A percentile compares a stretch with the other conserved stretches of the same genome.
phyloP scores from a whole-genome alignment of 2,888 invertebrate genomes.

The Ecliptopera silaceata region DNA sequence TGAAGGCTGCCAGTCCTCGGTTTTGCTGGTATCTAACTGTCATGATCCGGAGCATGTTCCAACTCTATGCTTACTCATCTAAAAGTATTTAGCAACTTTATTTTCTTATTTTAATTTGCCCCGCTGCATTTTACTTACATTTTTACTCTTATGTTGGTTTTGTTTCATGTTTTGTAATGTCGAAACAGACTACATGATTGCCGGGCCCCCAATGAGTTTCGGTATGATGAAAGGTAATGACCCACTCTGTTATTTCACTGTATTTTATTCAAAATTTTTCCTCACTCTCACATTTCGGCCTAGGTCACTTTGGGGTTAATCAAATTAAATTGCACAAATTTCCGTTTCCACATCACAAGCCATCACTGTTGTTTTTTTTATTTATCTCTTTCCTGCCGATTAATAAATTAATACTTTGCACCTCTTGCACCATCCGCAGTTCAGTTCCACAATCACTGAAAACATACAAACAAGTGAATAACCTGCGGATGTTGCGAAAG shows the following conservation, averaged over 20 bases:
- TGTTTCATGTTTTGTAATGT: constrained; percentile 89
- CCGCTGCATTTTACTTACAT: constrained; percentile 81
- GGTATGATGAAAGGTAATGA: constrained; percentile 93
- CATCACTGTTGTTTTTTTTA: constrained; percentile 46
- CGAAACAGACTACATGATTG: constrained; percentile 86
- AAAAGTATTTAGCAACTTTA: constrained; percentile 52
- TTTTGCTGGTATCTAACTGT: constrained; percentile 60
- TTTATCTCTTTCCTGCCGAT: constrained; percentile 48
- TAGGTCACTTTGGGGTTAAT: constrained; percentile 74
- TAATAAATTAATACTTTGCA: constrained; percentile 36
- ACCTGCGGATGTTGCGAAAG: constrained; percentile 28
- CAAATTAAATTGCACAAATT: constrained; percentile 63
- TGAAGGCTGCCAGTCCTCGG: constrained; percentile 63
- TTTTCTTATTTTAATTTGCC: constrained; percentile 51
- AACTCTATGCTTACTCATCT: constrained; percentile 68
- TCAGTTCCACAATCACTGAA: not conserved
- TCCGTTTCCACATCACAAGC: constrained; percentile 69
- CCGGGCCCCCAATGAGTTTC: constrained; percentile 92
- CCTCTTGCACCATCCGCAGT: constrained; percentile 14
- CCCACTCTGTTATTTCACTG: constrained; percentile 62
- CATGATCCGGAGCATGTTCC: constrained; percentile 64
- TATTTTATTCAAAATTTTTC: constrained; percentile 69
- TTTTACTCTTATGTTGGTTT: constrained; percentile 87
- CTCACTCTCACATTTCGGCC: constrained; percentile 66
- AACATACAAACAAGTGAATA: not conserved